These are phyloP conservation scores for Hoplodrina ambigua DNA, from an alignment of 2,888 invertebrate species.

Conservation along the genomic window DNA sequence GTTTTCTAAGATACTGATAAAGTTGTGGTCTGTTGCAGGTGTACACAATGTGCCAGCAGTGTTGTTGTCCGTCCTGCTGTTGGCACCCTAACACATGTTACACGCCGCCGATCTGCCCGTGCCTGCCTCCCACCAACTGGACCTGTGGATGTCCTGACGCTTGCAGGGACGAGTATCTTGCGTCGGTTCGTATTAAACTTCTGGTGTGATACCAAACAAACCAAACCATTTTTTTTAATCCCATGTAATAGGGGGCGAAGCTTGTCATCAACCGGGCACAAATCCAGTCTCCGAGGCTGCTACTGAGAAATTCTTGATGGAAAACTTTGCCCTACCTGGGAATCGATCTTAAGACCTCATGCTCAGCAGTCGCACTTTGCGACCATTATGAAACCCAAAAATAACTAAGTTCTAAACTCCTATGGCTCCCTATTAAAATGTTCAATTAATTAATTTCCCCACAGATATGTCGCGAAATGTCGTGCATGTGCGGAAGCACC, in stretches of 20 bases:
- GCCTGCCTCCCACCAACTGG: slow-evolving; percentile 83
- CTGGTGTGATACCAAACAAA: not conserved
- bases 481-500: slow-evolving; percentile 77
- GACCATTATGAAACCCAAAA: no score
- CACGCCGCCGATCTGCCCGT: slow-evolving; percentile 74
- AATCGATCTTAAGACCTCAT: no score
- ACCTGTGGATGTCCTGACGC: slow-evolving; percentile 79
- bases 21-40: slow-evolving; percentile 70
- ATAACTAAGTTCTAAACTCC: no score
- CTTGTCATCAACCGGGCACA: no score
- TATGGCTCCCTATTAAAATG: no score
- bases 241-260: no score
- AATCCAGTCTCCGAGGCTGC: no score
- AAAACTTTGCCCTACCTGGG: no score
- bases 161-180: slow-evolving; percentile 83
- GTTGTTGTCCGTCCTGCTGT: slow-evolving; percentile 73
- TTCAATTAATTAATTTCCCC: not conserved
- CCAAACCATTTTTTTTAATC: no score
- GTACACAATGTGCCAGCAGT: slow-evolving; percentile 84
- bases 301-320: no score
- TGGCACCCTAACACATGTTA: slow-evolving; percentile 77
- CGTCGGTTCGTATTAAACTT: slow-evolving; percentile 75
- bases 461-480: slow-evolving; percentile 86
- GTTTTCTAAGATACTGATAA: no score
- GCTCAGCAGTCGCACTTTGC: no score